Evolutionary conservation across 2,888 invertebrate species (phyloP).

Genomic region (Lottia scabra): DNA sequence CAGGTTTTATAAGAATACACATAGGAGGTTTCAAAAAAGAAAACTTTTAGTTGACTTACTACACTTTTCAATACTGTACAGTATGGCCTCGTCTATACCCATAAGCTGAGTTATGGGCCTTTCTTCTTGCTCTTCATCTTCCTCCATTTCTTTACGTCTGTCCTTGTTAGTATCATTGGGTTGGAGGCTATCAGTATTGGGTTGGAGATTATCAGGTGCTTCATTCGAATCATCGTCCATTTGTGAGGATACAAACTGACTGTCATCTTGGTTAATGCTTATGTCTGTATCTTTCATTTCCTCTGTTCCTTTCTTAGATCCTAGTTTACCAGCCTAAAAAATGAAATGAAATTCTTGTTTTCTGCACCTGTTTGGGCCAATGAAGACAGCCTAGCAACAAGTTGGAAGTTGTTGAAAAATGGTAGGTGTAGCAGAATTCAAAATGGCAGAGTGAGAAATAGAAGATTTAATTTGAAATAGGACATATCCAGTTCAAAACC

Average conservation of each 20-base stretch:
- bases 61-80: slow-evolving; percentile 92
- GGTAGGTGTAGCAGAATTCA: no score
- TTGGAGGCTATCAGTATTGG: slow-evolving; percentile 8
- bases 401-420: no score
- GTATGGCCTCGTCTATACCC: slow-evolving; percentile 89
- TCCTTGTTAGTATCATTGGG: slow-evolving; percentile 29
- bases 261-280: slow-evolving; percentile 57
- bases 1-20: no score
- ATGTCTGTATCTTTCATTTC: slow-evolving; percentile 44
- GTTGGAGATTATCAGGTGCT: slow-evolving; percentile 48
- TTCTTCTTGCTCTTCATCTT: slow-evolving; percentile 48
- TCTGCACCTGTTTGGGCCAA: no score
- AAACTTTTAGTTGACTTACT: no score
- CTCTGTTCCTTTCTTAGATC: slow-evolving; percentile 48
- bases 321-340: no score
- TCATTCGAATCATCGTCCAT: slow-evolving; percentile 71
- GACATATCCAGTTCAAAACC: no score
- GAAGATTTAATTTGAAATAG: no score
- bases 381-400: no score
- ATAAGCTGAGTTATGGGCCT: slow-evolving; percentile 74
- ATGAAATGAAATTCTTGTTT: no score
- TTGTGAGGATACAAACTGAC: slow-evolving; percentile 45
- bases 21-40: no score
- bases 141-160: slow-evolving; percentile 72
- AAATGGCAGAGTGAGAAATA: no score